A percentile compares a stretch with the other conserved stretches of the same genome.
These are phyloP conservation scores for Ploceus nigricollis DNA, from an alignment of 2,113 vertebrate genomes.

Conservation along the genomic window DNA sequence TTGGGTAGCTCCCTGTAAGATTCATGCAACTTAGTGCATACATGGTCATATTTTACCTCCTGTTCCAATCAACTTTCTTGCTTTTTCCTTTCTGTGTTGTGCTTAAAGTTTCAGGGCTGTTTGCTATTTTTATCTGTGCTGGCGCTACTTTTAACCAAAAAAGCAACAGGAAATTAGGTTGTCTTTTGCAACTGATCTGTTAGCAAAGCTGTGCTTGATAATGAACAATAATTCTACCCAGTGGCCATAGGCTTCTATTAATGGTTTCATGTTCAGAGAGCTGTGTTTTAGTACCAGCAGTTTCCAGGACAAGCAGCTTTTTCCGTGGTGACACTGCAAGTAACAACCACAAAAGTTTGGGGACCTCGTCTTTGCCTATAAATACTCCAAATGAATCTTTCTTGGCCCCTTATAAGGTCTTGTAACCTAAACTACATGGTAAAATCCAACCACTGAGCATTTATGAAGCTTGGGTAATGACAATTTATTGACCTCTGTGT, in stretches of 20 bases:
- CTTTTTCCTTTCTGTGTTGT: background rate
- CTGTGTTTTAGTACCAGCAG: background rate
- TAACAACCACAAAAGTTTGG: background rate
- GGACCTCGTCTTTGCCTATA: background rate
- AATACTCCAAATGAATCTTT: background rate
- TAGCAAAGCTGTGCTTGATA: background rate
- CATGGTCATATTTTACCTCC: background rate
- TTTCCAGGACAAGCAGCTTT: background rate
- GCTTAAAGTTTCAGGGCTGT: background rate
- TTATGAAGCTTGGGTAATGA: constrained; percentile 16
- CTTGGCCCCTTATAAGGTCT: background rate
- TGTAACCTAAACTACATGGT: background rate
- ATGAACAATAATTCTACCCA: background rate
- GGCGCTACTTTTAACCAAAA: background rate
- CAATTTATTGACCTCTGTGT: constrained; percentile 21
- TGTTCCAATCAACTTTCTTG: background rate
- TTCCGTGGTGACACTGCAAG: background rate
- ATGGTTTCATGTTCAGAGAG: background rate
- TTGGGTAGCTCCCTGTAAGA: background rate
- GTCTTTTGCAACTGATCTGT: background rate
- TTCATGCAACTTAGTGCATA: background rate
- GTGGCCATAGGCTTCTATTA: background rate
- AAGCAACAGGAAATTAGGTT: background rate
- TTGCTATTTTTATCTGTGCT: background rate
- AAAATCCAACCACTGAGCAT: background rate